Percentiles rank a stretch among this genome's conserved stretches.
phyloP scores from a whole-genome alignment of 2,113 vertebrate genomes.

The Sitta europaea region DNA sequence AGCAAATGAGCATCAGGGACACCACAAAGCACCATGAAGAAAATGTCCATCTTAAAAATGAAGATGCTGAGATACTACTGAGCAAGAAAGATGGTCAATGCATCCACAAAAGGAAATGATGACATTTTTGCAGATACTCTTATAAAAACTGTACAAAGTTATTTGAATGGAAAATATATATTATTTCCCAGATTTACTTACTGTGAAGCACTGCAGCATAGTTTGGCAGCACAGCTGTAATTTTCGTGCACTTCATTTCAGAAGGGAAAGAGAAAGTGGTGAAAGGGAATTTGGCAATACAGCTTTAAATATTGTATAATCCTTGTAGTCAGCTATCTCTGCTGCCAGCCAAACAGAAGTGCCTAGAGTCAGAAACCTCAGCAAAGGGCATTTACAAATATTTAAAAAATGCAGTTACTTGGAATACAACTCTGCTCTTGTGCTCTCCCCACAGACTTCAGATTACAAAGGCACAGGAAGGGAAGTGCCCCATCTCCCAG shows the following conservation, averaged over 20 bases:
- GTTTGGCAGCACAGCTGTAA: background rate
- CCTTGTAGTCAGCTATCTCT: background rate
- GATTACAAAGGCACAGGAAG: background rate
- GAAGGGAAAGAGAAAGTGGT: background rate
- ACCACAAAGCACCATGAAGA: background rate
- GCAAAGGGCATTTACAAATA: slow-evolving; percentile 55
- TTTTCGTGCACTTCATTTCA: background rate
- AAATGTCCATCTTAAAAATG: background rate
- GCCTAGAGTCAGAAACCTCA: slow-evolving; percentile 19
- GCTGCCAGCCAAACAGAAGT: background rate
- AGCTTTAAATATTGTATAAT: slow-evolving; percentile 43
- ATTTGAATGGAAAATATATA: background rate
- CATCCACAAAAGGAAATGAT: background rate
- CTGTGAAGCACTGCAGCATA: background rate
- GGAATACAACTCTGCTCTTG: background rate
- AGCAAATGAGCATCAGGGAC: background rate
- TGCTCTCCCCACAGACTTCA: background rate
- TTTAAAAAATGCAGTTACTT: slow-evolving; percentile 13
- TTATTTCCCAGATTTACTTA: background rate
- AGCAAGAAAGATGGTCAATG: background rate
- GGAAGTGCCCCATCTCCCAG: background rate
- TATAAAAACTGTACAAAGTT: background rate
- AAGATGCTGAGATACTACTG: background rate
- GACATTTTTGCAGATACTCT: background rate
- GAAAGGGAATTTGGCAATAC: background rate